Percentiles rank a stretch among this genome's conserved stretches.
Evolutionary conservation across 2,797 vertebrate genomes (phyloP).

Genomic region (Spondyliosoma cantharus): DNA sequence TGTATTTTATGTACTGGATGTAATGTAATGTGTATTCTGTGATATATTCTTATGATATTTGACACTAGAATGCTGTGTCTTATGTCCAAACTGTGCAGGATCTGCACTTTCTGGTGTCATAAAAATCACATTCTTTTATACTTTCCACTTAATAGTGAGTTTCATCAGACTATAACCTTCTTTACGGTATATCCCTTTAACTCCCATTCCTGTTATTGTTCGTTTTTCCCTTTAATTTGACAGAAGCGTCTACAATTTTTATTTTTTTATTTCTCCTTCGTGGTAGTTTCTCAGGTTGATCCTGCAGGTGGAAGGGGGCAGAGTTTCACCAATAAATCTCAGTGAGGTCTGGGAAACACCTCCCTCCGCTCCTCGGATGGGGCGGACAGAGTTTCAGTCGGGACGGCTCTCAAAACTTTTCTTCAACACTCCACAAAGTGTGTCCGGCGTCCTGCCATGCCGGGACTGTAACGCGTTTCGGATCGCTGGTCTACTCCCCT

Average conservation of each 20-base stretch:
- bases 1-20: neutral
- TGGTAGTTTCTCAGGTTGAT: constrained; percentile 13
- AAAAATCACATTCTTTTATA: neutral
- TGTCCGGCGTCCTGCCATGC: constrained; percentile 56
- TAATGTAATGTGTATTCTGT: neutral
- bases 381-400: constrained; percentile 66
- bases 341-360: constrained; percentile 36
- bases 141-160: neutral
- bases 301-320: constrained; percentile 63
- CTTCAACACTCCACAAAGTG: constrained; percentile 21
- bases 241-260: neutral
- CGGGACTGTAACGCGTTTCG: constrained; percentile 42
- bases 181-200: neutral
- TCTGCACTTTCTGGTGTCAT: neutral
- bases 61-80: neutral
- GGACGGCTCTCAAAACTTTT: constrained; percentile 73
- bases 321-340: constrained; percentile 47
- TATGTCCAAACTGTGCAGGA: neutral
- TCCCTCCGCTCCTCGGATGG: constrained; percentile 61
- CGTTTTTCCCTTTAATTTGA: neutral
- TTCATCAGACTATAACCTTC: neutral
- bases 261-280: fast-evolving
- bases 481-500: constrained; percentile 9
- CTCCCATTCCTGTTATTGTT: neutral
- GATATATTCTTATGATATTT: neutral